A percentile compares a stretch with the other conserved stretches of the same genome.
Evolutionary conservation across 2,797 vertebrate genomes (phyloP).

Genomic region (Anas acuta): DNA sequence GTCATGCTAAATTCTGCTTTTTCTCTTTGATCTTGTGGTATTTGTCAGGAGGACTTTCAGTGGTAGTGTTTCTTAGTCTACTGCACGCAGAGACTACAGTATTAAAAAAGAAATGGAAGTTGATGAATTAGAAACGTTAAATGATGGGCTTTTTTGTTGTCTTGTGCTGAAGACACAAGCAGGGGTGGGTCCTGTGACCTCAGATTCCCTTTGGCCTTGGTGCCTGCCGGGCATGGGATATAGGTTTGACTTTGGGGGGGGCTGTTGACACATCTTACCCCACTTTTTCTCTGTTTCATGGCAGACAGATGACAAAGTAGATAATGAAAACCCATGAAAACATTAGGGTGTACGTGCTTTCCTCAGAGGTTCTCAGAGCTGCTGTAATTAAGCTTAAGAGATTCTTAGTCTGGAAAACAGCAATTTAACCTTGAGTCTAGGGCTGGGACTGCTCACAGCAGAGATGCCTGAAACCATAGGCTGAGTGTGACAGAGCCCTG

Average conservation of each 20-base stretch:
- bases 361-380: neutral
- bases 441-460: neutral
- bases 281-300: neutral
- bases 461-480: neutral
- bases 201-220: neutral
- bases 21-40: neutral
- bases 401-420: neutral
- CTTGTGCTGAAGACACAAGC: neutral
- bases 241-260: neutral
- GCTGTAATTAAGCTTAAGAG: neutral
- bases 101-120: neutral
- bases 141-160: neutral
- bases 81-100: neutral
- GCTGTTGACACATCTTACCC: fast-evolving
- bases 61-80: neutral
- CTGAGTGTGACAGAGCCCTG: too few species aligned
- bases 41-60: neutral
- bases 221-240: neutral
- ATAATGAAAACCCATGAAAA: neutral
- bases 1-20: neutral
- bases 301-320: neutral
- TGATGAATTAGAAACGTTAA: neutral
- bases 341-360: neutral
- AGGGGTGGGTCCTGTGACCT: neutral
- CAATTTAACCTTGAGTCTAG: neutral